Percentiles rank a stretch among this genome's conserved stretches.
Conservation (phyloP, 2,113 vertebrate genomes). For the Thomomys bottae region DNA sequence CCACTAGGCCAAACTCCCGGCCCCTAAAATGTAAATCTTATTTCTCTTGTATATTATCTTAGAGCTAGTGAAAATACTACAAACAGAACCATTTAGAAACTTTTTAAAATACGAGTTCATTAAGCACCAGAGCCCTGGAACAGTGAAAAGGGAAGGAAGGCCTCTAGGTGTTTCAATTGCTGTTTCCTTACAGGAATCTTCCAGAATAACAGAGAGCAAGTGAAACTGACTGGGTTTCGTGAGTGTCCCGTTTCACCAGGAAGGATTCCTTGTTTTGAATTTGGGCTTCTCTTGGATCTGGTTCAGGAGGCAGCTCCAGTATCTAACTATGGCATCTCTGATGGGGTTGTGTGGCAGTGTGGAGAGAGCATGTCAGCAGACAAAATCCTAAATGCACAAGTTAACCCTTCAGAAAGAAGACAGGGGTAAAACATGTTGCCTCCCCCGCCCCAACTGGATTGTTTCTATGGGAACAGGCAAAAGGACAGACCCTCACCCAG, state of each 20-base stretch:
- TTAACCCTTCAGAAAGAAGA: not conserved
- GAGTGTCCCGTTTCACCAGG: conserved; percentile 71
- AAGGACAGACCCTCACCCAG: not conserved
- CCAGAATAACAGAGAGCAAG: conserved; percentile 51
- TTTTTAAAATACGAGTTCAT: not conserved
- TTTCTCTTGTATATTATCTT: not conserved
- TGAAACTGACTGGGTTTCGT: conserved; percentile 77
- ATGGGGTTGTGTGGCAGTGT: not conserved
- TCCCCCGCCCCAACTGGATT: not conserved
- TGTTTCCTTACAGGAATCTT: conserved; percentile 73
- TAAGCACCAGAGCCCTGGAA: not conserved
- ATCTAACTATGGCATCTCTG: conserved; percentile 70
- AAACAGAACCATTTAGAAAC: not conserved
- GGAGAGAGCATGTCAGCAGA: not conserved
- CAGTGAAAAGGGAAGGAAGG: conserved; percentile 54
- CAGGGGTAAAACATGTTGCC: not conserved
- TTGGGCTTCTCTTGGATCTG: conserved; percentile 50
- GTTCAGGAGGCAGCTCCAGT: not conserved
- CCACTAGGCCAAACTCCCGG: too few relatives aligned
- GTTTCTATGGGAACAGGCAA: not conserved
- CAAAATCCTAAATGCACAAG: not conserved
- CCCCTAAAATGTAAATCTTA: too few relatives aligned
- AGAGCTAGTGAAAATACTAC: not conserved
- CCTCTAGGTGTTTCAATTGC: conserved; percentile 22
- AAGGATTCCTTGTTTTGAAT: conserved; percentile 68